Evolutionary conservation across 2,888 invertebrate genomes (phyloP), one percentile per base, ranked within the genome.

Genomic region (Calephelis perditalis): DNA sequence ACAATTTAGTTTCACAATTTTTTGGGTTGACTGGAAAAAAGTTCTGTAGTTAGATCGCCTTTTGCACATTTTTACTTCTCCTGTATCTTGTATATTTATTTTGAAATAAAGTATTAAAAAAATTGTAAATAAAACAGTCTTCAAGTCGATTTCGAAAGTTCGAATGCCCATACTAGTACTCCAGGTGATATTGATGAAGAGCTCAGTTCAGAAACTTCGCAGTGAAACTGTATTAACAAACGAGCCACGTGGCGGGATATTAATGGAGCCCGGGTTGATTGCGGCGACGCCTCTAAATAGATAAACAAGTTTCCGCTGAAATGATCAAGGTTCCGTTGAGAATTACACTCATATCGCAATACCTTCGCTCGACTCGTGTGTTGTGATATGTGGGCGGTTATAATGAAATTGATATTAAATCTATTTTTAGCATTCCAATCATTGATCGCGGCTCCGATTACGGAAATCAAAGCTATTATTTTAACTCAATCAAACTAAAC

Each of bases 191-290:
- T 64, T 62, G 62, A 62, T 62, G 64, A 49, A 49, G 49, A 9
- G 26, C 49, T 26, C 56, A 57, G 45, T 58, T 36, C 54, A 61
- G 54, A 37, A 46, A 11, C 44, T 12, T 36, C 58, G 35, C 49
- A 15, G 26, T 56, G 57, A 59, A 67, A 67, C 68, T 69, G 68
- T 71, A 77, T 77, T 73, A 76, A 72, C 69, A 73, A 74, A 73
- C 74, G 70, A 73, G 71, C 71, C 74, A 70, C 70, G 73, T 67
- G 57, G 59, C 62, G 45, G 68, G 67, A 71, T 72, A 72, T 68
- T 70, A 70, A 68, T 68, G 65, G 62, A 52, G 52, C 35, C 11
- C 35, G 52, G 52, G 52, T 64, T 66, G 57, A 63, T 62, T 62
- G 52, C 52, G 52, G 62, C 60, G 47, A 44, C 52, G 43, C 49